A percentile compares a stretch with the other conserved stretches of the same genome.
Conservation (phyloP, 2,888 invertebrate genomes). For the Prenolepis imparis region DNA sequence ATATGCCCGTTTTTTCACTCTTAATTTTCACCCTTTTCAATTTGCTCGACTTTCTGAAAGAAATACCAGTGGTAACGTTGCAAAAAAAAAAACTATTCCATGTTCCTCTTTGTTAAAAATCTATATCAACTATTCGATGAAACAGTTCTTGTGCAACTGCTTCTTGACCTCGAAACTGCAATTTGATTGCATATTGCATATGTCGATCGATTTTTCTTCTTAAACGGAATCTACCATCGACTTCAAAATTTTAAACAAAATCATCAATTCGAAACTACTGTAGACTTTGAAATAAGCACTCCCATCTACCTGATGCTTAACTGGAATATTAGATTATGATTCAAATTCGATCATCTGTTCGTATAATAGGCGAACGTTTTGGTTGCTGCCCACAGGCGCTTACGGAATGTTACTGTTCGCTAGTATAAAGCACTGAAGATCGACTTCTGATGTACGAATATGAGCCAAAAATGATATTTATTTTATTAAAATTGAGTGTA, state of each 20-base stretch:
- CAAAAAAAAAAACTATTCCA: not conserved
- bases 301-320: not conserved
- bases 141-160: not conserved
- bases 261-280: not conserved
- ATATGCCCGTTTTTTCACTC: not conserved
- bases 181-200: too few relatives aligned
- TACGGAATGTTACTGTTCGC: not conserved
- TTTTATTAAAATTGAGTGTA: not conserved
- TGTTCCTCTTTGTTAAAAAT: not conserved
- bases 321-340: not conserved
- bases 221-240: not conserved
- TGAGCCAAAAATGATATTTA: not conserved
- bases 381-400: not conserved
- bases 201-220: not conserved
- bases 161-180: not conserved
- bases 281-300: not conserved
- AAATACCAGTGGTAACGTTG: not conserved
- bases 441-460: not conserved
- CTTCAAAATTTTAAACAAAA: not conserved
- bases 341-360: not conserved
- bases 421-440: not conserved
- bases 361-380: not conserved
- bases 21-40: not conserved
- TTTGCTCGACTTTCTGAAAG: not conserved
- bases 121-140: not conserved